Evolutionary conservation across 2,888 invertebrate genomes (phyloP).

Genomic region (Philereme vetulata): DNA sequence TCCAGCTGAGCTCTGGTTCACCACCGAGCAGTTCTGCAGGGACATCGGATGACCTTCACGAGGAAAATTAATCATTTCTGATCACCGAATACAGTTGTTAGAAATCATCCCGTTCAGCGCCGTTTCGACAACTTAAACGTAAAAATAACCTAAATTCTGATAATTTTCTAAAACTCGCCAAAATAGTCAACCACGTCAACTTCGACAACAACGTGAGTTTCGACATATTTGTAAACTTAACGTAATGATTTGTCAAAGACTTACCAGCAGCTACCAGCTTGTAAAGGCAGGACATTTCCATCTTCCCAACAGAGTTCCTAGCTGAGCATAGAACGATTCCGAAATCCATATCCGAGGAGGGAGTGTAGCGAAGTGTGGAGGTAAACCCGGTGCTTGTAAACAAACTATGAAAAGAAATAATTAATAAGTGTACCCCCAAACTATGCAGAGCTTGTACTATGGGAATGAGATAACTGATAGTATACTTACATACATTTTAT

Average conservation of each 20-base stretch:
- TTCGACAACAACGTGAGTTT: too few species aligned
- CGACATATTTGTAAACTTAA: too few species aligned
- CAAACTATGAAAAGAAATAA: conserved; percentile 12
- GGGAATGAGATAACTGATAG: too few species aligned
- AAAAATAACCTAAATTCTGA: too few species aligned
- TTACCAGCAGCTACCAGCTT: conserved; percentile 93
- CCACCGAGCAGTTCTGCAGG: conserved; percentile 92
- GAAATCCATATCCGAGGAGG: conserved; percentile 91
- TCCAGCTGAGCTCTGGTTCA: conserved; percentile 88
- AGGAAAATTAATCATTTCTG: conserved; percentile 8
- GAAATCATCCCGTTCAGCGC: too few species aligned
- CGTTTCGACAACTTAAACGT: too few species aligned
- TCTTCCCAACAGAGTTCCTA: conserved; percentile 90
- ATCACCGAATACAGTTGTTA: neutral
- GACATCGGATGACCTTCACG: conserved; percentile 91
- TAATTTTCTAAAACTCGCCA: too few species aligned
- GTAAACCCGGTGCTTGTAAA: conserved; percentile 85
- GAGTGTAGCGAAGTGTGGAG: conserved; percentile 91
- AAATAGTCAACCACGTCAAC: too few species aligned
- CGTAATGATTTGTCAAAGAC: conserved; percentile 21
- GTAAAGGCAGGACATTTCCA: conserved; percentile 91
- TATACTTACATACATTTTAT: too few species aligned
- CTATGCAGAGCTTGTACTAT: neutral
- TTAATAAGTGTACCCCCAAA: neutral
- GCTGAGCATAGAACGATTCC: conserved; percentile 93